Conservation (phyloP, 2,888 invertebrate species). For the Euproctis similis region DNA sequence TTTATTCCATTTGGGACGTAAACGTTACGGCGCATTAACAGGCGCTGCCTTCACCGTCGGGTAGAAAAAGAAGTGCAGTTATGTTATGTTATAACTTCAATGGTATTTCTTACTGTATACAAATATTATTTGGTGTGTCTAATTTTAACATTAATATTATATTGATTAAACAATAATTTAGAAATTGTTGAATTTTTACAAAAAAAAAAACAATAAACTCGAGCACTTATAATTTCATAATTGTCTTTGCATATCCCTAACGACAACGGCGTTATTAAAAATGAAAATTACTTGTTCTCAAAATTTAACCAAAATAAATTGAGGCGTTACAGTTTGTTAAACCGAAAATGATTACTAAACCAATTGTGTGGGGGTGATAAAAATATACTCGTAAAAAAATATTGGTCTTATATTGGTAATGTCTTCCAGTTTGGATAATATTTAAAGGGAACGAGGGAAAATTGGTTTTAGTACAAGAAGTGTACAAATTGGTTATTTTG, state of each 20-base stretch:
- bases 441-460: background rate
- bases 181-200: no score
- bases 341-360: slow-evolving; percentile 16
- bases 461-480: background rate
- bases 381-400: slow-evolving; percentile 6
- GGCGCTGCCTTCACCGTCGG: no score
- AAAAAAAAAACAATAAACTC: no score
- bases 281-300: slow-evolving; percentile 18
- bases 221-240: no score
- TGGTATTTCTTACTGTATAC: no score
- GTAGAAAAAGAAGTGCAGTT: no score
- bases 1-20: no score
- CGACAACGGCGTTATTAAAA: slow-evolving; percentile 15
- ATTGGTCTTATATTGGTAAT: slow-evolving; percentile 3
- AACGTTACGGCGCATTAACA: no score
- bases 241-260: slow-evolving; percentile 5
- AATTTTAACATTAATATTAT: no score
- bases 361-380: slow-evolving; percentile 13
- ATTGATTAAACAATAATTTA: no score
- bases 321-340: slow-evolving; percentile 14
- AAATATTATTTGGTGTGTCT: no score
- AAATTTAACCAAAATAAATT: slow-evolving; percentile 22
- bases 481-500: background rate
- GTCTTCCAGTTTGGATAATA: slow-evolving; percentile 1
- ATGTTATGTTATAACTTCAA: no score